phyloP scores from a whole-genome alignment of 1,140 invertebrate genomes.

The Tribolium madens region DNA sequence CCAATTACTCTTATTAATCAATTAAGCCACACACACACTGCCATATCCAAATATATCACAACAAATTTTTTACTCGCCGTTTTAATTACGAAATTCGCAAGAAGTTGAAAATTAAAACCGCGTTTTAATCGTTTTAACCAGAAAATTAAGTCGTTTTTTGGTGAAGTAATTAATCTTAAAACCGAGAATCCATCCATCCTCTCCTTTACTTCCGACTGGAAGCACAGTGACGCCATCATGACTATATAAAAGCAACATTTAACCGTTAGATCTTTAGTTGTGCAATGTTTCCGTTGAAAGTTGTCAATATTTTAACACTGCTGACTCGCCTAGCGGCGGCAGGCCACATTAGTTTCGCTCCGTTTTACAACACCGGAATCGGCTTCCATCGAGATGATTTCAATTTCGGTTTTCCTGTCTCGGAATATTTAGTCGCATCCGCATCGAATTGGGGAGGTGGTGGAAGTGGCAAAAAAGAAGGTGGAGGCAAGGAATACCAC shows the following conservation, averaged over 20 bases:
- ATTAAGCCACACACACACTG: not conserved
- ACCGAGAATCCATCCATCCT: not conserved
- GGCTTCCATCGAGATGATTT: constrained; percentile 1
- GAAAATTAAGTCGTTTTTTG: not conserved
- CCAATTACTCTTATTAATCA: constrained; percentile 11
- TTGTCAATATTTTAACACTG: constrained; percentile 36
- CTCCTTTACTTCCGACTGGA: constrained; percentile 38
- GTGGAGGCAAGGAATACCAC: constrained; percentile 71
- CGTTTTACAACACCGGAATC: not conserved
- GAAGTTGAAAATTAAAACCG: no score
- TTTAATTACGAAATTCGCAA: not conserved
- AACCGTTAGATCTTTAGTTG: constrained; percentile 31
- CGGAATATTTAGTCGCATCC: constrained; percentile 3
- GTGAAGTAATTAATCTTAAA: not conserved
- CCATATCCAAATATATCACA: not conserved
- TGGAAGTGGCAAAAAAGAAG: constrained; percentile 25
- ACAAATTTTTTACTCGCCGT: not conserved
- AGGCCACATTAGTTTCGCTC: constrained; percentile 19
- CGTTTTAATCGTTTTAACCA: not conserved
- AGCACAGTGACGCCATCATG: constrained; percentile 19
- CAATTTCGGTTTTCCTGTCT: not conserved
- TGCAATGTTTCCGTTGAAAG: constrained; percentile 44
- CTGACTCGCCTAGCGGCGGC: constrained; percentile 16
- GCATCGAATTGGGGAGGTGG: constrained; percentile 11
- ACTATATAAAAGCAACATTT: constrained; percentile 41